Evolutionary conservation across 2,888 invertebrate species (phyloP), one percentile per base, ranked within the genome.

Genomic region (Creontiades dilutus): DNA sequence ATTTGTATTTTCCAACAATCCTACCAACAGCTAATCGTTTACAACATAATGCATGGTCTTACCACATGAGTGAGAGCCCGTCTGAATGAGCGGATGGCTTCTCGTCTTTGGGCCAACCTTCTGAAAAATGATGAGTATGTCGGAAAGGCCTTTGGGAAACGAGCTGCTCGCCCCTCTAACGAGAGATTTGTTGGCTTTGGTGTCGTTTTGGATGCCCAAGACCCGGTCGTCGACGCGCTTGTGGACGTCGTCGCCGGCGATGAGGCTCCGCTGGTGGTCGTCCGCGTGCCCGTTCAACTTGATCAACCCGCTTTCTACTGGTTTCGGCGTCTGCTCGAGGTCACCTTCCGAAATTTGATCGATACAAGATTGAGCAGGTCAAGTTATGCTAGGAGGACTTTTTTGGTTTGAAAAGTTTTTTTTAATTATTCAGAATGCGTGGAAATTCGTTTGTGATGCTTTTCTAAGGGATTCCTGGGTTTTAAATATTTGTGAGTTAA

Each of bases 91-190:
- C 55, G 27, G 19, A 19, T 37, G 28, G 47, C 28, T 46, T 48
- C 46, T 86, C 23, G 76, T 27, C 23, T 86, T 86, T 4, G 68
- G 76, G 2, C 28, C 76, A 5, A 68, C 86, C 75, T 86, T 86
- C 48, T 86, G 75, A 47, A 86, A 86, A 27, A 86, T 86, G 47
- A 86, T 86, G 23, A 86, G 48, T 37, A 86, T 75, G 48, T 86
- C 86, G 14, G 68, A 75, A 27, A 86, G 76, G 19, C 86, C 86
- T 86, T 27, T 37, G 16, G 86, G 86, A 86, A 75, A 82, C 23
- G 82, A 82, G 82, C 46, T 37, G 16, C 78, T 46, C 12, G 37
- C 16, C 37, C 46, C 78, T n/a, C 19, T 80, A 19, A 9, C 46
- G 46, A 80, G 46, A n/a, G 28, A 80, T 46, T 80, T 80, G 37